phyloP scores from a whole-genome alignment of 2,888 invertebrate genomes.

The Eilema depressum region DNA sequence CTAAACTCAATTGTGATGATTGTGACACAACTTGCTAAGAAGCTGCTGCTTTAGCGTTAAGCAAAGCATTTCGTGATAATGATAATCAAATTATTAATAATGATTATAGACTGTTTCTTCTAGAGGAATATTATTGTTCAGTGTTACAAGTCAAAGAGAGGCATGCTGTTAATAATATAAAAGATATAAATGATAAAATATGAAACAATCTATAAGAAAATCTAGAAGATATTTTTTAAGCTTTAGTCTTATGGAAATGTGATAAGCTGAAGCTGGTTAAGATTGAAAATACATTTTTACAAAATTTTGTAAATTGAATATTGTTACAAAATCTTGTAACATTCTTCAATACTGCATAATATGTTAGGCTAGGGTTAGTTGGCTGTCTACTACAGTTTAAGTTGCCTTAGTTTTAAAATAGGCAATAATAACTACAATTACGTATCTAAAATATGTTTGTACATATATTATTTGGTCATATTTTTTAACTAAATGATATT shows the following conservation, averaged over 20 bases:
- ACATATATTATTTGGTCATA: not conserved
- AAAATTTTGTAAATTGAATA: constrained; percentile 21
- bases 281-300: constrained; percentile 55
- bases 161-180: constrained; percentile 57
- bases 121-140: constrained; percentile 42
- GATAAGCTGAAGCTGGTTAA: constrained; percentile 67
- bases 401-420: constrained; percentile 32
- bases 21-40: constrained; percentile 66
- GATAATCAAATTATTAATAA: constrained; percentile 32
- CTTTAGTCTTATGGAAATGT: constrained; percentile 63
- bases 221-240: constrained; percentile 66
- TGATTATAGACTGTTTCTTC: constrained; percentile 69
- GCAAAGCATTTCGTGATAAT: constrained; percentile 68
- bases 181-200: constrained; percentile 53
- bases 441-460: not conserved
- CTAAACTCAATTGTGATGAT: constrained; percentile 42
- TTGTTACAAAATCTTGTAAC: constrained; percentile 32
- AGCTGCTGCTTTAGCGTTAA: constrained; percentile 80
- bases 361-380: constrained; percentile 30
- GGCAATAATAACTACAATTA: not conserved
- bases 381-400: constrained; percentile 17
- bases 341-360: constrained; percentile 33
- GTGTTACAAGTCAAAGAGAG: constrained; percentile 47
- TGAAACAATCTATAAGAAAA: constrained; percentile 79
- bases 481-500: not conserved